Evolutionary conservation across 2,888 invertebrate genomes (phyloP), one percentile per base, ranked within the genome.

Genomic region (Tachina fera): DNA sequence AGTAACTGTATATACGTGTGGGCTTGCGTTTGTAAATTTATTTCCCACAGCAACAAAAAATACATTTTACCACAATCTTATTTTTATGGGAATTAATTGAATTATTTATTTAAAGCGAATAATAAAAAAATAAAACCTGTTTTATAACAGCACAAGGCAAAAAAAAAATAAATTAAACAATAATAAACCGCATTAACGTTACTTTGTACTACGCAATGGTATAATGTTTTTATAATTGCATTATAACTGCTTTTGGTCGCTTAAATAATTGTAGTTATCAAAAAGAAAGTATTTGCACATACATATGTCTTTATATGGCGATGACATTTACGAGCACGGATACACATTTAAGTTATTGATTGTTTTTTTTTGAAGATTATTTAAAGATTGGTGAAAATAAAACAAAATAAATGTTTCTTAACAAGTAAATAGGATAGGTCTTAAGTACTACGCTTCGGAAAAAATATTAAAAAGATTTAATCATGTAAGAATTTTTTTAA

Each of bases 31-130:
- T 3, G 8, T 43, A 43, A 31, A 31, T 63, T 14, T 71, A 14
- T 71, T 19, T n/a, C 41, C 39, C 71, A 61, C 39, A 68, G 14
- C 61, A 31, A 14, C 51, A 45, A 16, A 43, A 45, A 19, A 72
- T 16, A 22, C 9, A 47, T 22, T 71, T 58, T 43, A n/a, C 70
- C 82, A 74, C 74, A 80, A 67, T 80, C 80, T 83, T 77, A 65
- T 83, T 77, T 77, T 60, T 43, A 47, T 51, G 51, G 14, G n/a
- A 77, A 72, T 68, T 76, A 82, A 83, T 83, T 83, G 31, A 83
- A 83, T 77, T 77, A 71, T 65, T 77, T 71, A 65, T 58, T 67
- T 67, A n/a, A 72, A 45, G 51, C 76, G 51, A 58, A 60, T 43
- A 51, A 60, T n/a, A 43, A 43, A 19, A 53, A 43, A 71, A 45